These are phyloP conservation scores for Capitulum mitella DNA, from an alignment of 2,888 invertebrate genomes.

Conservation along the genomic window DNA sequence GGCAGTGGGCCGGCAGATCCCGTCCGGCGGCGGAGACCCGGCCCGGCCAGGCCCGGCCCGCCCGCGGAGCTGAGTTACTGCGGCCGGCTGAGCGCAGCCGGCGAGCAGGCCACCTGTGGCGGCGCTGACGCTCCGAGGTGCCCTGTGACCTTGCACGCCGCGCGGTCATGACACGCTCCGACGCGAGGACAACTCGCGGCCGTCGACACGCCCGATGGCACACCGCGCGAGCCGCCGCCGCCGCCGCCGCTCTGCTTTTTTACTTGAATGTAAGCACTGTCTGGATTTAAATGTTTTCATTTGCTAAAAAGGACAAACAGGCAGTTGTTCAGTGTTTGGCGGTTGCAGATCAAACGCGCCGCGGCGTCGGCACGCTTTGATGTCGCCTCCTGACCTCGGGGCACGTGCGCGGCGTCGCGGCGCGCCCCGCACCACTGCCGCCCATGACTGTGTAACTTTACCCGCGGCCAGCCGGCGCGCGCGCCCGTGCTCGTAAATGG, in stretches of 20 bases:
- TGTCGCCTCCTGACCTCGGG: neutral
- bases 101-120: neutral
- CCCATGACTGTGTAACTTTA: conserved; percentile 17
- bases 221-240: neutral
- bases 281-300: conserved; percentile 16
- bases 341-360: conserved; percentile 14
- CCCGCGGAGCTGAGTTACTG: neutral
- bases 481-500: neutral
- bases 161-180: no score
- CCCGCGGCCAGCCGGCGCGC: neutral
- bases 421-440: neutral
- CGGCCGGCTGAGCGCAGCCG: neutral
- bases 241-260: neutral
- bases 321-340: neutral
- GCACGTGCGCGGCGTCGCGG: neutral
- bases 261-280: neutral
- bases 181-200: no score
- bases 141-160: no score
- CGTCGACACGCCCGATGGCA: no score
- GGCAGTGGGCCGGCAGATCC: neutral
- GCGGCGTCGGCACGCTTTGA: neutral
- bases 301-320: conserved; percentile 24
- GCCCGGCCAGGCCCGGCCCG: neutral
- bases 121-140: neutral
- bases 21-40: neutral